Conservation (phyloP, 2,797 vertebrate genomes). For the Tapera naevia region DNA sequence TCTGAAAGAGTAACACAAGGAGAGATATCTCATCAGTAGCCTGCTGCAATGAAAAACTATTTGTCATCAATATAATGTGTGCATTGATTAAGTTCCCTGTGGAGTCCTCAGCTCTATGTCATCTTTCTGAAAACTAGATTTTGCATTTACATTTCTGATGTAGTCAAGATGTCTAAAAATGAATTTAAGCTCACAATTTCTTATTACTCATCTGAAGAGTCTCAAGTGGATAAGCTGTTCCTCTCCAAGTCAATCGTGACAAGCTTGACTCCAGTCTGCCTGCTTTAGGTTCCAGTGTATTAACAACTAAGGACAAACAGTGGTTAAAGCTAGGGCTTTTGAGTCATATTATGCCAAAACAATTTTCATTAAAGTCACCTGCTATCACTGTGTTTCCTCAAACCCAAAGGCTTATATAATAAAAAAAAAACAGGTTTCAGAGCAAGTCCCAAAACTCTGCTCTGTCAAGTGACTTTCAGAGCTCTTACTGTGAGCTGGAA, state of each 20-base stretch:
- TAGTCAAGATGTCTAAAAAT: conserved; percentile 18
- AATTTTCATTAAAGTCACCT: not conserved
- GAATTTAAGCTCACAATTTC: conserved; percentile 43
- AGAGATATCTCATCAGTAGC: not conserved
- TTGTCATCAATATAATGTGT: not conserved
- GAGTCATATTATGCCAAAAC: not conserved
- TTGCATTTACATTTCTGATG: not conserved
- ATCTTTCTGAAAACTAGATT: not conserved
- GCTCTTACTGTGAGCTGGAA: not conserved
- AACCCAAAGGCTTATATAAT: not conserved
- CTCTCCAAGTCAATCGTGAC: not conserved
- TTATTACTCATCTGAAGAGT: conserved; percentile 31
- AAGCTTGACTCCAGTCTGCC: not conserved
- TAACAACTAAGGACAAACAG: not conserved
- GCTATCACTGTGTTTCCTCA: not conserved
- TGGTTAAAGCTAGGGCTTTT: not conserved
- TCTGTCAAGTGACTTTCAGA: not conserved
- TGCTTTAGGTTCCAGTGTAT: not conserved
- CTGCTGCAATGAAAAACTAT: not conserved
- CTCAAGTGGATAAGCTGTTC: conserved; percentile 25
- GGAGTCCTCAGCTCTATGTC: not conserved
- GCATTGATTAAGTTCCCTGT: not conserved
- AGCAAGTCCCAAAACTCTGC: not conserved
- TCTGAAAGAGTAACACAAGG: not conserved
- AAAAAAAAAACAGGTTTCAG: not conserved